Evolutionary conservation across 1,140 invertebrate genomes (phyloP), one percentile per base, ranked within the genome.

Genomic region (Drosophila kurseongensis): DNA sequence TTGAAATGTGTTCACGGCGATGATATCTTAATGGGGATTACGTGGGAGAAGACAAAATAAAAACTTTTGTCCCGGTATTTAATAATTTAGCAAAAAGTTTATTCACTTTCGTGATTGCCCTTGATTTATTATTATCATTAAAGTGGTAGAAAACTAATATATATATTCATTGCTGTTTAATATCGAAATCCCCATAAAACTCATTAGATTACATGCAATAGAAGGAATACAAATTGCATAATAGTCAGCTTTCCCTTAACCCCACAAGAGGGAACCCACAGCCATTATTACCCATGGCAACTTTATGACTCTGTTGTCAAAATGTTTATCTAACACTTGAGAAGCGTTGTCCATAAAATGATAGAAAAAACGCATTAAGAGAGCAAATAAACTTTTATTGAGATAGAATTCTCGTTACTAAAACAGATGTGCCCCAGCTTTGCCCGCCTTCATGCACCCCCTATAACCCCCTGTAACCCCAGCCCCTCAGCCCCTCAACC

Each of bases 301-400:
- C 65, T 81, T 88, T 75, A 86, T 75, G 82, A 72, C 74, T 59
- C 59, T 45, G 67, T 72, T 85, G 81, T 85, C 83, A 88, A 88
- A 85, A 86, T 85, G 69, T 82, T 85, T 85, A 88, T 88, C 83
- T 88, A 78, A 72, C 83, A 88, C 83, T 82, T 60, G 81, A 83
- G 48, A 58, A 59, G 75, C 56, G 57, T 47, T 75, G 62, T 55
- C 56, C 41, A 76, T 75, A 76, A 62, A 79, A 78, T 78, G 73
- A 78, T 85, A 77, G 81, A 83, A 80, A 57, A 80, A 59, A 69
- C 65, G 62, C 72, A 75, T 75, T 75, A 58, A 67, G 73, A 44
- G 72, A 47, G 77, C 72, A 80, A 85, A 85, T 78, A 81, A 85
- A 86, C 68, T 48, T 77, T 81, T 77, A 85, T 80, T 61, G 72